Percentiles rank a stretch among this genome's conserved stretches.
These are phyloP conservation scores for Lepisosteus osseus DNA, from an alignment of 2,113 vertebrate species.

Conservation along the genomic window DNA sequence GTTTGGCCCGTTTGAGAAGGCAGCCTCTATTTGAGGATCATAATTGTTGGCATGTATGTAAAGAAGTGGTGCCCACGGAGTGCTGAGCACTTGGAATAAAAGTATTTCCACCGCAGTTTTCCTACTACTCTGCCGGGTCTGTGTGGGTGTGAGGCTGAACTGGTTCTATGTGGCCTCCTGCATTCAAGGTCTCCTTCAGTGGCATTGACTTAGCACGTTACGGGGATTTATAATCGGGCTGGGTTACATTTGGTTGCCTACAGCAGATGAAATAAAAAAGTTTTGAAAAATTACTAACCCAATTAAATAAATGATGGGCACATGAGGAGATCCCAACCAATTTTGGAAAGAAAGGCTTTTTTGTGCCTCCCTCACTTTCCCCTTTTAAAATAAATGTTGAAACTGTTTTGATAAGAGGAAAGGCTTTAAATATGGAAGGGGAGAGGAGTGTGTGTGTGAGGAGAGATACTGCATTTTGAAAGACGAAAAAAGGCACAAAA, in stretches of 20 bases:
- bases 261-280: not conserved
- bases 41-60: no score
- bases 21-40: no score
- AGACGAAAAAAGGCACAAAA: no score
- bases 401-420: not conserved
- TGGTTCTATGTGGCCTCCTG: not conserved
- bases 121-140: not conserved
- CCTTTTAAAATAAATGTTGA: not conserved
- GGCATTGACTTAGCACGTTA: not conserved
- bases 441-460: conserved; percentile 3
- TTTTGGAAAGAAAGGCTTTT: conserved; percentile 8
- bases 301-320: conserved; percentile 22
- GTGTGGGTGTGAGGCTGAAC: not conserved
- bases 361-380: not conserved
- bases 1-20: no score
- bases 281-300: conserved; percentile 20
- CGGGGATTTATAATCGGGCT: not conserved
- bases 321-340: conserved; percentile 16
- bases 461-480: no score
- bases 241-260: conserved; percentile 6
- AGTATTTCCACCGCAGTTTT: no score
- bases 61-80: no score
- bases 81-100: no score
- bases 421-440: conserved; percentile 35
- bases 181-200: not conserved